These are phyloP conservation scores for Pogona vitticeps DNA, from an alignment of 2,113 vertebrate species.

Conservation along the genomic window DNA sequence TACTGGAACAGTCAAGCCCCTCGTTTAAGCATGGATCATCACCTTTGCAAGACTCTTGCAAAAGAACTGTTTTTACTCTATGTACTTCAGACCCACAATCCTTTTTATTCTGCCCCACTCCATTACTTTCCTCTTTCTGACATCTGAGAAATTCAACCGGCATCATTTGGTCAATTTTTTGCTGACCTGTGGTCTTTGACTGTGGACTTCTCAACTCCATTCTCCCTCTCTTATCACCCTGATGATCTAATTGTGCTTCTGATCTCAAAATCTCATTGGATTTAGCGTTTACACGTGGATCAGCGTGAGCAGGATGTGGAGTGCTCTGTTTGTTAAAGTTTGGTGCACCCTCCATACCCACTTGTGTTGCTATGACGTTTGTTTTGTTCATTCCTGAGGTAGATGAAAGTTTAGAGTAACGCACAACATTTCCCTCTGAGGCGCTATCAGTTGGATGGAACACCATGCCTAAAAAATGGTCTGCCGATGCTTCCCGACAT, in stretches of 20 bases:
- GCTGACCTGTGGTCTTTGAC: constrained; percentile 52
- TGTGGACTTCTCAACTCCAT: constrained; percentile 53
- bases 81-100: neutral
- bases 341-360: constrained; percentile 20
- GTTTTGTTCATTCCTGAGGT: constrained; percentile 78
- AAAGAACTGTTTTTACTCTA: constrained; percentile 40
- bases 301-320: constrained; percentile 38
- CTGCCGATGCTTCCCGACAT: constrained; percentile 43
- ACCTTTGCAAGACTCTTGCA: constrained; percentile 31
- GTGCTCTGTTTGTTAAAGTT: constrained; percentile 54
- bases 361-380: constrained; percentile 50
- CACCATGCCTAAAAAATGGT: constrained; percentile 58
- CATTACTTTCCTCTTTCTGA: constrained; percentile 35
- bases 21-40: constrained; percentile 36
- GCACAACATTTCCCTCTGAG: constrained; percentile 70
- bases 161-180: constrained; percentile 60
- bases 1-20: neutral
- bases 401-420: constrained; percentile 73
- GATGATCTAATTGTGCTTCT: constrained; percentile 72
- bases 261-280: constrained; percentile 56
- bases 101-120: constrained; percentile 45
- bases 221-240: constrained; percentile 60
- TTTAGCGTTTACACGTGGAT: constrained; percentile 46
- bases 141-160: constrained; percentile 44
- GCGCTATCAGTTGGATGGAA: constrained; percentile 61